Evolutionary conservation across 2,113 vertebrate species (phyloP).

Genomic region (Ceratotherium simum): DNA sequence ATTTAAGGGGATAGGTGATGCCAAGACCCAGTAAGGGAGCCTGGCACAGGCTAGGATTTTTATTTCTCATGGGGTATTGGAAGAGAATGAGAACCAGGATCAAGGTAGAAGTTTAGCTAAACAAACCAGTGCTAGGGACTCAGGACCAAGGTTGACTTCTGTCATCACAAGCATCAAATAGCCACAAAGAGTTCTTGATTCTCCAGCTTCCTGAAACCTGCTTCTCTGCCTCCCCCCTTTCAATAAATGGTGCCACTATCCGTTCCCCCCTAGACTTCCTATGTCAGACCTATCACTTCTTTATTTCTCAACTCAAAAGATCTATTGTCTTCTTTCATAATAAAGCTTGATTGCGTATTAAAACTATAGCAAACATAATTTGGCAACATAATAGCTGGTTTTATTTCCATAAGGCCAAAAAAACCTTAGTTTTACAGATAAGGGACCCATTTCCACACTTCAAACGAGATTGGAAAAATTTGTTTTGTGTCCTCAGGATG

Average conservation of each 20-base stretch:
- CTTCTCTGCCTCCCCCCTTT: background rate
- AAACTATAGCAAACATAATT: background rate
- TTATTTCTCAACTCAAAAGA: background rate
- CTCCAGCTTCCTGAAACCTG: background rate
- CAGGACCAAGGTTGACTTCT: background rate
- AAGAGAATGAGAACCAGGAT: background rate
- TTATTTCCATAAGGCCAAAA: slow-evolving; percentile 32
- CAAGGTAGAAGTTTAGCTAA: background rate
- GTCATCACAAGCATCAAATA: background rate
- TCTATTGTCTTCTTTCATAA: background rate
- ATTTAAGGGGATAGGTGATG: background rate
- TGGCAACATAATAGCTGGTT: background rate
- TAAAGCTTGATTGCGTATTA: background rate
- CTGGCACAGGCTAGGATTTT: background rate
- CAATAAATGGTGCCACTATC: background rate
- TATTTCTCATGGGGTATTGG: background rate
- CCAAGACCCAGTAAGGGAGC: background rate
- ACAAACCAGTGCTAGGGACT: background rate
- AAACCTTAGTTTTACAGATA: background rate
- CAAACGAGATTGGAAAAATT: background rate
- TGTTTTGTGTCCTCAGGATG: background rate
- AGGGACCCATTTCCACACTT: background rate
- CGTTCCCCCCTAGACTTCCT: too few relatives aligned
- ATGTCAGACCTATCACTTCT: background rate
- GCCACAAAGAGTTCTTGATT: background rate